These are phyloP conservation scores for Bimastos eiseni DNA, from an alignment of 2,888 invertebrate species.

Conservation along the genomic window DNA sequence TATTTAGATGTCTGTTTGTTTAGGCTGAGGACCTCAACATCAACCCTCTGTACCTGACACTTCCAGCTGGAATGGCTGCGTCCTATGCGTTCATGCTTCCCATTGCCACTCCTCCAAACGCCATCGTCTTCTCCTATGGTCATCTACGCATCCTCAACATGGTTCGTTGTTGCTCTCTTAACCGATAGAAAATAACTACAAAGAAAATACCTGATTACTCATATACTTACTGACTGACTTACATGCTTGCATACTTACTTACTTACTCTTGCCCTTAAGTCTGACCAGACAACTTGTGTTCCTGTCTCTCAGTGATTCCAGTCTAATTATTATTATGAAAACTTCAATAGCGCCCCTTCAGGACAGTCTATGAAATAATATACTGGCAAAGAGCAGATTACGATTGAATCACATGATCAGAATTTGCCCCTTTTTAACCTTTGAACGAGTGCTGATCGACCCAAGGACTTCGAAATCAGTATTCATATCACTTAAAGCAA, in stretches of 20 bases:
- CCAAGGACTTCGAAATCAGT: too few species aligned
- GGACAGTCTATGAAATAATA: too few species aligned
- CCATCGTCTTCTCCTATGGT: constrained; percentile 40
- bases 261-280: neutral
- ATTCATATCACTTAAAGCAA: too few species aligned
- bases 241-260: too few species aligned
- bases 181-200: too few species aligned
- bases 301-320: neutral
- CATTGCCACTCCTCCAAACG: constrained; percentile 41
- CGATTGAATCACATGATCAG: too few species aligned
- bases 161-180: constrained; percentile 29
- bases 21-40: constrained; percentile 31
- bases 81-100: constrained; percentile 42
- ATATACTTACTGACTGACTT: too few species aligned
- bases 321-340: neutral
- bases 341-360: too few species aligned
- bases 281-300: neutral
- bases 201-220: too few species aligned
- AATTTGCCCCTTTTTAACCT: too few species aligned
- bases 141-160: constrained; percentile 40
- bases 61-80: constrained; percentile 40
- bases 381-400: neutral
- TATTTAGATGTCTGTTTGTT: neutral
- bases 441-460: too few species aligned
- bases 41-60: constrained; percentile 39